Conservation (phyloP, 2,797 vertebrate genomes). For the Diglossa cyanea region DNA sequence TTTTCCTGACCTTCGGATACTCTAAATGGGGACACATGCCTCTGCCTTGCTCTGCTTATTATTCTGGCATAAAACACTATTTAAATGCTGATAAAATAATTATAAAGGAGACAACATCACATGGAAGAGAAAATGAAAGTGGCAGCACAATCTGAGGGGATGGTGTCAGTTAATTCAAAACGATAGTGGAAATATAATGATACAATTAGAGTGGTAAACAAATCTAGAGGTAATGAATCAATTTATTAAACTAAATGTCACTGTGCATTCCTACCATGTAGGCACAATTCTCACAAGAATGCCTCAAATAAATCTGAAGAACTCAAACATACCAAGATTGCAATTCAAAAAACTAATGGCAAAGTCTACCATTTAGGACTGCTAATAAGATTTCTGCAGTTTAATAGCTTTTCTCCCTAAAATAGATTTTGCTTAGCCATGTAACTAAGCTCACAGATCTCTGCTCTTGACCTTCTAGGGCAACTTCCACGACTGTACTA, state of each 20-base stretch:
- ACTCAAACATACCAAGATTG: neutral
- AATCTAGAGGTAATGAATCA: constrained; percentile 26
- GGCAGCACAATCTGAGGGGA: neutral
- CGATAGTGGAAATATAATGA: neutral
- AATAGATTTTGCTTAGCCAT: constrained; percentile 1
- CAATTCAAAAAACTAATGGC: neutral
- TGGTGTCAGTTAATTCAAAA: constrained; percentile 3
- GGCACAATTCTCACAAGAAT: constrained; percentile 4
- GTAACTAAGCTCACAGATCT: neutral
- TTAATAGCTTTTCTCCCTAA: constrained; percentile 17
- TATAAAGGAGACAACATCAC: neutral
- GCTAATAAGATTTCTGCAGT: constrained; percentile 4
- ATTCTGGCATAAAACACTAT: neutral
- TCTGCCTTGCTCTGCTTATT: neutral
- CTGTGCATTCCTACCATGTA: neutral
- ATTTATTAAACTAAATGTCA: constrained; percentile 23
- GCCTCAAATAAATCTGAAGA: neutral
- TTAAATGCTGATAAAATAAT: constrained; percentile 18
- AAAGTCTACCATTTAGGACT: neutral
- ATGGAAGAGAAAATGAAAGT: constrained; percentile 1
- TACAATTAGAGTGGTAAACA: constrained; percentile 22
- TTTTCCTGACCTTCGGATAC: neutral
- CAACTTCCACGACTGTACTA: neutral
- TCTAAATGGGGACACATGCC: neutral
- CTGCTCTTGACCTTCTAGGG: neutral